Percentiles rank a stretch among this genome's conserved stretches.
These are phyloP conservation scores for Orthosia cruda DNA, from an alignment of 2,888 invertebrate species.

Conservation along the genomic window DNA sequence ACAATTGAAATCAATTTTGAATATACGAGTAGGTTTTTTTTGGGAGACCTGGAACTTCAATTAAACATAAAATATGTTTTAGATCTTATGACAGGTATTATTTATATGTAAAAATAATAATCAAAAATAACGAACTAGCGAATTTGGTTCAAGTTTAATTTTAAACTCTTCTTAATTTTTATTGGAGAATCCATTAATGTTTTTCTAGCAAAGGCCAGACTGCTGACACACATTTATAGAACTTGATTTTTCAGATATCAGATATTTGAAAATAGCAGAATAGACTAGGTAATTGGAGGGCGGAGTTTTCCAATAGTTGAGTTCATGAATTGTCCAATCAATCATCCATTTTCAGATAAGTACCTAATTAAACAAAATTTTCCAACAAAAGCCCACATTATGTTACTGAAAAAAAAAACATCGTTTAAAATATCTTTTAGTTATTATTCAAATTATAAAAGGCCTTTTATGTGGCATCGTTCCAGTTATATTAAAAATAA, in stretches of 20 bases:
- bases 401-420: slow-evolving; percentile 6
- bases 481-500: slow-evolving; percentile 64
- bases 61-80: background rate
- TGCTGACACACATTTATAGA: slow-evolving; percentile 24
- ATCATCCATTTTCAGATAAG: background rate
- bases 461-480: slow-evolving; percentile 55
- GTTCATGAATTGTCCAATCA: background rate
- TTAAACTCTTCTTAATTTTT: slow-evolving; percentile 26
- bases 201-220: slow-evolving; percentile 25
- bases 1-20: background rate
- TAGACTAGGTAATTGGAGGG: background rate
- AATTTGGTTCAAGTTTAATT: slow-evolving; percentile 17
- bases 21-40: background rate
- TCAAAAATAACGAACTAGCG: background rate
- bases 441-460: slow-evolving; percentile 54
- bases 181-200: slow-evolving; percentile 25
- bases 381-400: slow-evolving; percentile 3
- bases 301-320: background rate
- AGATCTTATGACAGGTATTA: background rate
- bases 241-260: slow-evolving; percentile 5
- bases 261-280: background rate
- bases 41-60: background rate
- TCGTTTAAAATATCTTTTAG: slow-evolving; percentile 19
- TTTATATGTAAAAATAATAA: background rate
- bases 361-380: slow-evolving; percentile 1